Evolutionary conservation across 2,888 invertebrate genomes (phyloP), one percentile per base, ranked within the genome.

Genomic region (Phasia obesa): DNA sequence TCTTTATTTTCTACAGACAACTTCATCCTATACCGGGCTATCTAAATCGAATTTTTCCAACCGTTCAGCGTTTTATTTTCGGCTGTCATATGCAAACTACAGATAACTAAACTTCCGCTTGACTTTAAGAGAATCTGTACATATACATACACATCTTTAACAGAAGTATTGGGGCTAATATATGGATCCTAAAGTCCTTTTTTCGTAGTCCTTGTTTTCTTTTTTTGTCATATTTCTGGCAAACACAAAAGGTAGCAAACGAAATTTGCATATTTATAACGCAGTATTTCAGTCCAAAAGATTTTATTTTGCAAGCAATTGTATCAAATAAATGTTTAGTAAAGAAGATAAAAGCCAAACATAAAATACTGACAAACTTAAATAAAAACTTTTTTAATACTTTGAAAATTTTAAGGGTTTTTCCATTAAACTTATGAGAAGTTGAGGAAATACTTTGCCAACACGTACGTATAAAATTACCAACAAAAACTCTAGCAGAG

Each of bases 241-340:
- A 3, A 65, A 60, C 60, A 21, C 38, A 57, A 71, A 55, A 19
- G 47, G 59, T 59, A 59, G 42, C n/a, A 25, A 49, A 65, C 25
- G 9, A 5, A 35, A 67, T 73, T 70, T 71, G 21, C 67, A 67
- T 79, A 71, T 67, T 62, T 62, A 67, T 53, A 47, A 44, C 35
- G 19, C 27, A 53, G 53, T 38, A 44, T 35, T 17, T 60, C 23
- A 15, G 21, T 55, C 13, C 0, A 7, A 19, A 19, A 73, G 23
- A 4, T 25, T 31, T 6, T 21, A 21, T 69, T 69, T 42, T 13
- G 3, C n/a, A 57, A 35, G 38, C 19, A 35, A 51, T 49, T 51
- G 47, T 38, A 35, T 42, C 35, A 31, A 19, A 15, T 27, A 31
- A 57, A 27, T 11, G 31, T 25, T 31, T 7, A 25, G 17, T 62